Percentiles rank a stretch among this genome's conserved stretches.
These are phyloP conservation scores for Phodopus roborovskii DNA, from an alignment of 2,113 vertebrate species.

Conservation along the genomic window DNA sequence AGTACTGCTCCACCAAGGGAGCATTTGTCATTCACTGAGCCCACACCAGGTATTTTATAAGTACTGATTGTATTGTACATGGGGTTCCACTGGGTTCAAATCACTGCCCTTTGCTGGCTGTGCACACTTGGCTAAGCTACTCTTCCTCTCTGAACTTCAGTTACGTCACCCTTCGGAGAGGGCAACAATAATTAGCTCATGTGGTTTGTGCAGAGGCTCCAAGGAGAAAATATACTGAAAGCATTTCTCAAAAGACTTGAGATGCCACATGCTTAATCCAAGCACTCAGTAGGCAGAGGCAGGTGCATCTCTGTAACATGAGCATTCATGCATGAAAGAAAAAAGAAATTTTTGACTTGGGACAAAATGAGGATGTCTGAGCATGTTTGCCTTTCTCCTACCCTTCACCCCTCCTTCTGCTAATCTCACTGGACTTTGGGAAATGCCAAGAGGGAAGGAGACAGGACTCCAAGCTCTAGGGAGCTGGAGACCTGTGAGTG, in stretches of 20 bases:
- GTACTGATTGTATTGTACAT: neutral
- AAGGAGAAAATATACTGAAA: constrained; percentile 5
- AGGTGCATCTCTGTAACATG: neutral
- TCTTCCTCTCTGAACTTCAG: constrained; percentile 16
- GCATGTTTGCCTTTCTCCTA: neutral
- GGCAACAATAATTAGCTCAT: neutral
- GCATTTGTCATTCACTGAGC: too few species aligned
- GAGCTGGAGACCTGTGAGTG: neutral
- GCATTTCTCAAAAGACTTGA: neutral
- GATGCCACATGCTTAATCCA: neutral
- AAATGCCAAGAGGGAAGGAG: neutral
- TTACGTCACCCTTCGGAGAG: neutral
- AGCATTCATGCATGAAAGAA: neutral
- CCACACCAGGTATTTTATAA: neutral
- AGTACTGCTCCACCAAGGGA: neutral
- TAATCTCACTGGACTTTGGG: neutral
- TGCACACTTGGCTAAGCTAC: neutral
- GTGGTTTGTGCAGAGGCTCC: neutral
- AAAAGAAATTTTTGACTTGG: neutral
- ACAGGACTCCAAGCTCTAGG: neutral
- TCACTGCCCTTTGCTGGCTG: neutral
- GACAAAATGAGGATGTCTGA: neutral
- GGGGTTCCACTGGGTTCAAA: neutral
- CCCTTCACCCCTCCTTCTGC: neutral
- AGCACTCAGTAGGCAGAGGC: neutral